Base-by-base conservation (phyloP, 2,113 vertebrate genomes). In the Thunnus thynnus region DNA sequence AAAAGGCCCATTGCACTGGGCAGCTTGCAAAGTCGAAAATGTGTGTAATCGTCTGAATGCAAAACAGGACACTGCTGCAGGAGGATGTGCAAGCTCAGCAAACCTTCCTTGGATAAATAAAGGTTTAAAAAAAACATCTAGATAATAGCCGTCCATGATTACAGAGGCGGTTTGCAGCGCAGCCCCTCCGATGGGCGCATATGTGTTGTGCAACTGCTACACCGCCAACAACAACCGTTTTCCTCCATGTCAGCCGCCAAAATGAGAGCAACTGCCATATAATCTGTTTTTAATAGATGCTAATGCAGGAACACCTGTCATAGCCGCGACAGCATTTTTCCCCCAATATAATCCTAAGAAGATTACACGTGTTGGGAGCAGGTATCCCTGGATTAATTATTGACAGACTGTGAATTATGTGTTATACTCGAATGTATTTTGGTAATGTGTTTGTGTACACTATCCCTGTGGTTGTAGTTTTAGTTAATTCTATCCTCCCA, bases 301-400 rank as follows among this genome's bases (percentile, higher is more conserved):
- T 93, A 96, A 97, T 97, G 94, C 95, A 95, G 95, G 94, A 96
- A 96, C 97, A 97, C 96, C 97, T 96, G 97, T 98, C 97, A 97
- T 92, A 91, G 94, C 95, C 93, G 94, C 95, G 92, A 93, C 96
- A 96, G 94, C 95, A 91, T 94, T 93, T 75, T 78, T 91, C 93
- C 94, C 94, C 95, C 96, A 95, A 96, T 96, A 96, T 97, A 96
- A 97, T 95, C 96, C 86, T 96, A 96, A 97, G 89, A 90, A 96
- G 97, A 97, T 98, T 98, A 97, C 95, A 96, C 95, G 94, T 97
- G 96, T 97, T 97, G 97, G 96, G 96, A 97, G 96, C 95, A 98
- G 97, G 97, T 98, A 99, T 94, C 96, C 96, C 96, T 94, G 94
- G 96, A 95, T 96, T 96, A 90, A 92, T 91, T 90, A 90, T 86